These are phyloP conservation scores for Zonotrichia albicollis DNA, from an alignment of 2,797 vertebrate species.

Conservation along the genomic window DNA sequence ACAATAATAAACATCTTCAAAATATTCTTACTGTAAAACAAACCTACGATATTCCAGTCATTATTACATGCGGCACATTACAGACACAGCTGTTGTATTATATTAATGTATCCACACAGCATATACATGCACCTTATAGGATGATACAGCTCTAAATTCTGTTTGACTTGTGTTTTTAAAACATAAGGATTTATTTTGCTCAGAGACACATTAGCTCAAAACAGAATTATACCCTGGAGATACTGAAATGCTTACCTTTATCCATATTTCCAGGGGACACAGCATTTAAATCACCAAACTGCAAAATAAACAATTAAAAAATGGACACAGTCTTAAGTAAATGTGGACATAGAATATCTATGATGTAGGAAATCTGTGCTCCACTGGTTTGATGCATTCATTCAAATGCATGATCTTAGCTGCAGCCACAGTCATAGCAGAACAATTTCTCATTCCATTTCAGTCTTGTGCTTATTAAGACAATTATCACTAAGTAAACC, in stretches of 20 bases:
- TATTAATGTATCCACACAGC: neutral
- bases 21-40: neutral
- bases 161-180: neutral
- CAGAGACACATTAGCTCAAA: neutral
- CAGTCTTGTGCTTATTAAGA: slow-evolving; percentile 13
- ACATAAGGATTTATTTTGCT: neutral
- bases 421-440: neutral
- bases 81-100: neutral
- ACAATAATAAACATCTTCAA: neutral
- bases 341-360: neutral
- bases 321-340: neutral
- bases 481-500: slow-evolving; percentile 18
- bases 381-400: neutral
- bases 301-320: slow-evolving; percentile 62
- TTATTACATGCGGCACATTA: neutral
- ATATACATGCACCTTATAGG: neutral
- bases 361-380: neutral
- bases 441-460: slow-evolving; percentile 4
- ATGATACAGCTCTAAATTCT: neutral
- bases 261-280: slow-evolving; percentile 83
- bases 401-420: neutral
- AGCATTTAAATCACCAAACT: slow-evolving; percentile 84
- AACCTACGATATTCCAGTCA: neutral
- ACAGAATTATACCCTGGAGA: neutral
- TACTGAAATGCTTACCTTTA: slow-evolving; percentile 76